phyloP scores from a whole-genome alignment of 2,113 vertebrate species.

The Istiophorus platypterus region DNA sequence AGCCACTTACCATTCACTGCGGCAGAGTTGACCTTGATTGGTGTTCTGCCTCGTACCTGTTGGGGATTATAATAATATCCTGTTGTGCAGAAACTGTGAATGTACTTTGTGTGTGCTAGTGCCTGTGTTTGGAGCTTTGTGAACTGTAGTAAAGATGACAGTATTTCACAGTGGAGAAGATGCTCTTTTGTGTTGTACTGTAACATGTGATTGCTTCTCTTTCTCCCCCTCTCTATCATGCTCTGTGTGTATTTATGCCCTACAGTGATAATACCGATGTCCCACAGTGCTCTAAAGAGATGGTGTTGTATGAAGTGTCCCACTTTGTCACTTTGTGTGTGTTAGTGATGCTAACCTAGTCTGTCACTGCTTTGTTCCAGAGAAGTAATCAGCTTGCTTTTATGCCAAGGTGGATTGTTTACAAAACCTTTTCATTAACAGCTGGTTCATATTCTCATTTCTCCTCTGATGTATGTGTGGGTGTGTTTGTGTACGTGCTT shows the following conservation, averaged over 20 bases:
- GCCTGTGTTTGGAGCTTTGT: constrained; percentile 45
- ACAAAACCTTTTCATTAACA: constrained; percentile 61
- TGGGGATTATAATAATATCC: constrained; percentile 72
- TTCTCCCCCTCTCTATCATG: constrained; percentile 16
- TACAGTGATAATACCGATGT: constrained; percentile 33
- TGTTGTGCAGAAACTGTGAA: constrained; percentile 51
- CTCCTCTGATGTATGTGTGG: constrained; percentile 18
- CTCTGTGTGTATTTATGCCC: constrained; percentile 33
- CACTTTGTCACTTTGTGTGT: background rate
- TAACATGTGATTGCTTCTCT: constrained; percentile 36
- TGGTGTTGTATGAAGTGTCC: constrained; percentile 9
- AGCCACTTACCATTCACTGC: constrained; percentile 40
- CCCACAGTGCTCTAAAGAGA: constrained; percentile 21
- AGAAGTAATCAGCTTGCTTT: constrained; percentile 61
- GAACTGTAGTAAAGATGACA: constrained; percentile 40
- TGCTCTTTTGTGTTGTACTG: constrained; percentile 48
- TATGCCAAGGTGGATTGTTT: constrained; percentile 58
- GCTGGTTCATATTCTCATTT: constrained; percentile 26
- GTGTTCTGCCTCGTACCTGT: constrained; percentile 67
- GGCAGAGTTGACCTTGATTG: constrained; percentile 72
- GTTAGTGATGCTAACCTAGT: constrained; percentile 14
- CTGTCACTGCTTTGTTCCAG: constrained; percentile 44
- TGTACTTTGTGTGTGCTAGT: constrained; percentile 17
- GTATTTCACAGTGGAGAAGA: constrained; percentile 33
- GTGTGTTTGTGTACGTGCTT: background rate